Base-by-base conservation (phyloP, 2,888 invertebrate genomes). In the Gastrophysa polygoni region DNA sequence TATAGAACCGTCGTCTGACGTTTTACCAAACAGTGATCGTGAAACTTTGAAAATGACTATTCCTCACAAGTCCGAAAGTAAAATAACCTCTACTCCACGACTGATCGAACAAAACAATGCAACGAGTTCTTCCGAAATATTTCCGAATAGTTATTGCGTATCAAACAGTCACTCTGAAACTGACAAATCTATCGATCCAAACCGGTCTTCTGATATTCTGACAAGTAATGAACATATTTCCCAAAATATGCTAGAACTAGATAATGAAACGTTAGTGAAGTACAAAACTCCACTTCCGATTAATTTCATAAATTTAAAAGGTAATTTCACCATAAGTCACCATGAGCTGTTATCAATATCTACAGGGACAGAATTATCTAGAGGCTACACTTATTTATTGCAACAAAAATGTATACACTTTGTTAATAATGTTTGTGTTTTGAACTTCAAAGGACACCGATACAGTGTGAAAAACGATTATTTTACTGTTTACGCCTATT, bases 381-480 rank as follows among this genome's bases (percentile, higher is more conserved):
- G 4, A 24, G 24, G 24, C 7, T 24, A 24, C 24, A 24, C 24
- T 24, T 24, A 21, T 6, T 29, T 57, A 18, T 21, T 57, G 38
- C 20, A 34, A 24, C 32, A 21, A 29, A 48, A 49, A 48, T 57
- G 32, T 11, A 10, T 20, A 34, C 48, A 34, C 16, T 11, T 10
- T 18, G 51, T 51, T 7, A 57, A 57, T 57, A 57, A 48, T 18
- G 47, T 20, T 6, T 57, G 57, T 21, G 34, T 46, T 16, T 18
- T 57, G 5, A 34, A 57, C 38, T 44, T 57, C 28, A 57, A 44
- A 48, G 38, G 38, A 18, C 20, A 48, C 10, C 4, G 32, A 20
- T 57, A 34, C n/a, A 57, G 24, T 18, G 17, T 28, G 24, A 57
- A 16, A 11, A 49, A 57, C n/a, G 24, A 57, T 57, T n/a, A 49